phyloP scores from a whole-genome alignment of 2,888 invertebrate species.

The Aproaerema taeniolella region DNA sequence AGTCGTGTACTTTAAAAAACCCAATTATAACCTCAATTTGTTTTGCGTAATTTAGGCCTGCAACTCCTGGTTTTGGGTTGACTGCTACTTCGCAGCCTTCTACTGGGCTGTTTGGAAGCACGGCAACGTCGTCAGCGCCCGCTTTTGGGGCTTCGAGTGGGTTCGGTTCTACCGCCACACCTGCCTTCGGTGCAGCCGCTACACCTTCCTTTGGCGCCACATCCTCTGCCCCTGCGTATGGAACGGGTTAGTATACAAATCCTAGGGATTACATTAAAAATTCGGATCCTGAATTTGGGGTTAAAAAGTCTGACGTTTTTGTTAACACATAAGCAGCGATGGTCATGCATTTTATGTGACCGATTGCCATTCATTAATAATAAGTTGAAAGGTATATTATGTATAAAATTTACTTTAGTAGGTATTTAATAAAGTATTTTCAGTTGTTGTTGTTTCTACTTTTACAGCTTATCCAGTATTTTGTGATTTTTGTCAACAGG shows the following conservation, averaged over 20 bases:
- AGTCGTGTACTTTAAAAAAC: background rate
- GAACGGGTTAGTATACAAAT: conserved; percentile 3
- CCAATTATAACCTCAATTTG: conserved; percentile 28
- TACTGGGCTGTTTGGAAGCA: conserved; percentile 47
- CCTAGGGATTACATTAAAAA: too few species aligned
- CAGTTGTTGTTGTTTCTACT: too few species aligned
- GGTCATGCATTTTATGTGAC: too few species aligned
- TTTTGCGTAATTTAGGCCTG: conserved; percentile 50
- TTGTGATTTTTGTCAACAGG: too few species aligned
- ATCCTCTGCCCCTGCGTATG: conserved; percentile 18
- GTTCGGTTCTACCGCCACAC: conserved; percentile 38
- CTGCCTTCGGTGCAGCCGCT: conserved; percentile 39
- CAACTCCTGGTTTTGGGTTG: conserved; percentile 53
- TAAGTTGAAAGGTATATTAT: too few species aligned
- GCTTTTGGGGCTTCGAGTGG: conserved; percentile 33
- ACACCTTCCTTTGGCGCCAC: conserved; percentile 35
- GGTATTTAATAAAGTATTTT: too few species aligned
- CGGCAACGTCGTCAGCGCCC: conserved; percentile 37
- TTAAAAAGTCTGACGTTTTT: too few species aligned
- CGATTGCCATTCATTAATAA: too few species aligned
- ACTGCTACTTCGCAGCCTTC: conserved; percentile 46
- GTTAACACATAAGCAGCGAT: too few species aligned
- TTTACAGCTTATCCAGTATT: conserved; percentile 30
- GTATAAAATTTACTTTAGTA: too few species aligned
- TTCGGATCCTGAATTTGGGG: too few species aligned